Conservation (phyloP, 2,113 vertebrate genomes). For the Sceloporus tristichus region DNA sequence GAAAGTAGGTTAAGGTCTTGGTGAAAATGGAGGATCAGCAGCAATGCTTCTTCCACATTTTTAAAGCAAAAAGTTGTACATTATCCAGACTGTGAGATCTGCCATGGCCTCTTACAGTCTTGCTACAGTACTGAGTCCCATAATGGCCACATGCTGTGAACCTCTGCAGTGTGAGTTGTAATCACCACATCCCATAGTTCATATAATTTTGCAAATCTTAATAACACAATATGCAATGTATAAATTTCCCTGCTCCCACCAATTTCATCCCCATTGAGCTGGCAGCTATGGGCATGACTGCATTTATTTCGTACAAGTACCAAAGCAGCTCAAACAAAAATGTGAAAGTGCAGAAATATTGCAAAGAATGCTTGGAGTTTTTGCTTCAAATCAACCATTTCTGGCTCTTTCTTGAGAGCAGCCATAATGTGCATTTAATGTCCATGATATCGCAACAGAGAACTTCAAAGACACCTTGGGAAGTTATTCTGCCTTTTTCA, state of each 20-base stretch:
- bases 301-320: not conserved
- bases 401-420: constrained; percentile 61
- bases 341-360: constrained; percentile 15
- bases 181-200: not conserved
- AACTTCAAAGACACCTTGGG: constrained; percentile 77
- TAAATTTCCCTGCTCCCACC: not conserved
- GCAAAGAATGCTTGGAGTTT: constrained; percentile 10
- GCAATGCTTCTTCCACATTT: not conserved
- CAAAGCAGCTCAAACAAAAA: not conserved
- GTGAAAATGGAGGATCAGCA: too few relatives aligned
- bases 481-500: constrained; percentile 72
- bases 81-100: not conserved
- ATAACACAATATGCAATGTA: not conserved
- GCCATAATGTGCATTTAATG: constrained; percentile 66
- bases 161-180: accelerated
- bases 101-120: not conserved
- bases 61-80: accelerated
- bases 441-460: constrained; percentile 55
- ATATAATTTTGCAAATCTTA: accelerated
- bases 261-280: constrained; percentile 9
- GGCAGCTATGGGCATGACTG: not conserved
- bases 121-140: not conserved
- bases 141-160: not conserved
- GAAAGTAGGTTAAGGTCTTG: too few relatives aligned
- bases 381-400: constrained; percentile 57